phyloP scores from a whole-genome alignment of 1,140 invertebrate genomes.

The Brachionus paranguensis region DNA sequence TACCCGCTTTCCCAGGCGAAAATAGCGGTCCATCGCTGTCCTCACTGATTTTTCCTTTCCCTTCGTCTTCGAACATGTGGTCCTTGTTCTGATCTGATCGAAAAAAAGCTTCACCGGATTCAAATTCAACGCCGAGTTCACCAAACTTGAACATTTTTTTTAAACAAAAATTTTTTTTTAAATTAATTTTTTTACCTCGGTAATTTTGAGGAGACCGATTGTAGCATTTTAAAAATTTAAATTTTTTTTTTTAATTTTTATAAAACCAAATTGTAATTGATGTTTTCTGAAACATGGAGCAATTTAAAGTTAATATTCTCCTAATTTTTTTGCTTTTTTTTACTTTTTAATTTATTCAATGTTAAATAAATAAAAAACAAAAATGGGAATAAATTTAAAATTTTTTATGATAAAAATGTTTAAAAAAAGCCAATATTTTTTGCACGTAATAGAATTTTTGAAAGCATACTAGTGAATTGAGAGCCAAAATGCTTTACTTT shows the following conservation, averaged over 20 bases:
- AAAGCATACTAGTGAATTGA: background rate
- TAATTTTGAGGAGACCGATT: background rate
- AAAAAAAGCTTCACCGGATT: background rate
- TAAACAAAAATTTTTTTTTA: background rate
- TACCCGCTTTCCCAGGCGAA: background rate
- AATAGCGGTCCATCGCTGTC: constrained; percentile 30
- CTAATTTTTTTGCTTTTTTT: background rate
- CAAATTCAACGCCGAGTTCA: background rate
- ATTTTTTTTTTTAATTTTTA: background rate
- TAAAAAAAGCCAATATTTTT: constrained; percentile 23
- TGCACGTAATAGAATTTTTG: constrained; percentile 23
- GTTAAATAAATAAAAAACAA: background rate
- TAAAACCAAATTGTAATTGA: background rate
- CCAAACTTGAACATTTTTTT: background rate
- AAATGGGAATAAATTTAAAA: background rate
- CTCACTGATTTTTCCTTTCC: constrained; percentile 32
- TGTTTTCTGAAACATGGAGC: background rate
- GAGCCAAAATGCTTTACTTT: constrained; percentile 12
- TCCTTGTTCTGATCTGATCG: constrained; percentile 13
- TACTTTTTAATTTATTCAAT: background rate
- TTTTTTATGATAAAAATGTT: constrained; percentile 16
- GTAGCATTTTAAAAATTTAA: constrained; percentile 5
- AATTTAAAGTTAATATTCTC: background rate
- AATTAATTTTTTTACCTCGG: background rate
- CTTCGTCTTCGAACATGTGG: constrained; percentile 2